phyloP scores from a whole-genome alignment of 2,113 vertebrate genomes.

The Lasiurus cinereus region DNA sequence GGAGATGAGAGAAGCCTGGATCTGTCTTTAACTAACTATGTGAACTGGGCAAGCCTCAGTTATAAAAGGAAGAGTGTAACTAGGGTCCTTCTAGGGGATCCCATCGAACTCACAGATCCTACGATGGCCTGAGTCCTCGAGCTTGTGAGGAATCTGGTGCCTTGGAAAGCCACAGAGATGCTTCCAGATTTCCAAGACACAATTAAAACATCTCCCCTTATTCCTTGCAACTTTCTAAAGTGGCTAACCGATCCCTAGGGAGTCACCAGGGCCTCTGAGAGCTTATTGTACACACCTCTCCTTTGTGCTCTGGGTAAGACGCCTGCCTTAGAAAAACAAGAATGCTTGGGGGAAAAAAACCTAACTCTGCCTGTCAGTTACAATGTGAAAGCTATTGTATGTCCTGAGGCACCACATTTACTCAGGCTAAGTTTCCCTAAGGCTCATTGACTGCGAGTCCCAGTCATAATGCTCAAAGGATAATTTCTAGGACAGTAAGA shows the following conservation, averaged over 20 bases:
- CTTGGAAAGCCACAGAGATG: conserved; percentile 41
- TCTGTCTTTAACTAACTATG: neutral
- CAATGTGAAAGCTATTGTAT: neutral
- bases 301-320: neutral
- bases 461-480: conserved; percentile 1
- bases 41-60: neutral
- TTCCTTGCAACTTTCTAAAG: conserved; percentile 33
- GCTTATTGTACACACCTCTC: conserved; percentile 27
- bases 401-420: neutral
- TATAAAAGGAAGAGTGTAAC: neutral
- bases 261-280: conserved; percentile 9
- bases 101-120: neutral
- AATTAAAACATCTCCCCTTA: conserved; percentile 35
- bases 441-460: neutral
- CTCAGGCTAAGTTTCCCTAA: conserved; percentile 29
- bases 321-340: conserved; percentile 33
- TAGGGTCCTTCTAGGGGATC: neutral
- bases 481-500: neutral
- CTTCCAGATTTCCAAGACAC: conserved; percentile 61
- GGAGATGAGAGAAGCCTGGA: neutral
- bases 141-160: neutral
- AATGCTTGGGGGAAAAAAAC: neutral
- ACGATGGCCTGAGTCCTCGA: accelerated
- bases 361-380: conserved; percentile 52
- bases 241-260: neutral